A percentile compares a stretch with the other conserved stretches of the same genome.
Evolutionary conservation across 1,140 invertebrate species (phyloP).

Genomic region (Drosophila kohkoa): DNA sequence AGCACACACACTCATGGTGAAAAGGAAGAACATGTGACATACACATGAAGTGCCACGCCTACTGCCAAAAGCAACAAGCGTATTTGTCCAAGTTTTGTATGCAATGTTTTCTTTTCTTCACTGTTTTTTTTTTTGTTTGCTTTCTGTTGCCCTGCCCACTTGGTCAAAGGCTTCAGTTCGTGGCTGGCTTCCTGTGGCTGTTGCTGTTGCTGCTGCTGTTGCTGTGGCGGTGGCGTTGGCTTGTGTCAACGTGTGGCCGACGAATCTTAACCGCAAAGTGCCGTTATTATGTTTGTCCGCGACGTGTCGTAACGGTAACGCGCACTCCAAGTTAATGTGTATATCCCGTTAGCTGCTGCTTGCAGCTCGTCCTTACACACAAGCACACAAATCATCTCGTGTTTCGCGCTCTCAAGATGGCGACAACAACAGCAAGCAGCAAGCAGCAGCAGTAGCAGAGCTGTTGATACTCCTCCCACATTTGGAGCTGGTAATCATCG

Average conservation of each 20-base stretch:
- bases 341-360: conserved; percentile 36
- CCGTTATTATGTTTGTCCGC: conserved; percentile 76
- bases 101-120: conserved; percentile 7
- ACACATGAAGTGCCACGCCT: conserved; percentile 57
- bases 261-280: conserved; percentile 76
- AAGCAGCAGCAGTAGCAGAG: background rate
- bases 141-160: conserved; percentile 29
- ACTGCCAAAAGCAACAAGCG: conserved; percentile 66
- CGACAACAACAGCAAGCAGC: conserved; percentile 43
- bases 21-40: conserved; percentile 38
- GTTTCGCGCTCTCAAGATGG: conserved; percentile 70
- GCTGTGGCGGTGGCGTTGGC: background rate
- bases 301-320: conserved; percentile 80
- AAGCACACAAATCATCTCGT: conserved; percentile 44
- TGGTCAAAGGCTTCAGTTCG: conserved; percentile 45
- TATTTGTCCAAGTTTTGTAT: conserved; percentile 59
- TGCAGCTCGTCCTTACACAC: conserved; percentile 50
- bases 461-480: conserved; percentile 61
- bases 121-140: conserved; percentile 37
- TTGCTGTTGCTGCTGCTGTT: no score
- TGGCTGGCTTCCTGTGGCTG: conserved; percentile 31
- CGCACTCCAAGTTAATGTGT: conserved; percentile 80
- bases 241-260: conserved; percentile 72
- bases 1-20: background rate
- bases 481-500: conserved; percentile 22